Evolutionary conservation across 2,888 invertebrate species (phyloP).

Genomic region (Augiades crinisus): DNA sequence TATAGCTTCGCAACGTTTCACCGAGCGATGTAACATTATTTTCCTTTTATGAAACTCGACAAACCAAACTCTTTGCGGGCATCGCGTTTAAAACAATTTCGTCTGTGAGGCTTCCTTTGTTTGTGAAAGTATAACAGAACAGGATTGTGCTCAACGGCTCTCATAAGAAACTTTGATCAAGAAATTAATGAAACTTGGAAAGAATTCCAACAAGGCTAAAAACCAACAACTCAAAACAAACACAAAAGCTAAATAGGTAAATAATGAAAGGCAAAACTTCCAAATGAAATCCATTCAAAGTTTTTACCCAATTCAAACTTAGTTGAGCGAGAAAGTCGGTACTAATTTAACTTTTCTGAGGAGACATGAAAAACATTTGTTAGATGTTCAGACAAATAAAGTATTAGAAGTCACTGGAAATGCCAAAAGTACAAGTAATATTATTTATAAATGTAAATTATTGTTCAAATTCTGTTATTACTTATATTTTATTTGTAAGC

Average conservation of each 20-base stretch:
- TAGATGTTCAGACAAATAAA: slow-evolving; percentile 27
- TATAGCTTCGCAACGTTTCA: not conserved
- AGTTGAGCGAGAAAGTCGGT: slow-evolving; percentile 44
- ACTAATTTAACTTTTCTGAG: slow-evolving; percentile 53
- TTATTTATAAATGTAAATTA: no score
- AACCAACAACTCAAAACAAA: slow-evolving; percentile 49
- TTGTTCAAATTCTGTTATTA: no score
- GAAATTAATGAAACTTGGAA: slow-evolving; percentile 53
- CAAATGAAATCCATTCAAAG: slow-evolving; percentile 62
- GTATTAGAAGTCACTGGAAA: slow-evolving; percentile 7
- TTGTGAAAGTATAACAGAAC: slow-evolving; percentile 33
- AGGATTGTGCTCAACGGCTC: slow-evolving; percentile 30
- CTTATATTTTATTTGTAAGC: no score
- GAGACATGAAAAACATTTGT: slow-evolving; percentile 37
- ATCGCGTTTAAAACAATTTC: slow-evolving; percentile 13
- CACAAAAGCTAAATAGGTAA: slow-evolving; percentile 57
- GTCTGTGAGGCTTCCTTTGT: slow-evolving; percentile 19
- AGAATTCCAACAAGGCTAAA: slow-evolving; percentile 49
- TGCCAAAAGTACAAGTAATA: not conserved
- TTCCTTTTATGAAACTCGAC: not conserved
- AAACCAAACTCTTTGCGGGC: not conserved
- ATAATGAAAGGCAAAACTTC: slow-evolving; percentile 64
- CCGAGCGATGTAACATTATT: not conserved
- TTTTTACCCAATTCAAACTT: slow-evolving; percentile 56
- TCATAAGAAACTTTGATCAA: slow-evolving; percentile 36